Evolutionary conservation across 1,140 invertebrate species (phyloP), one percentile per base, ranked within the genome.

Genomic region (Drosophila parvula): DNA sequence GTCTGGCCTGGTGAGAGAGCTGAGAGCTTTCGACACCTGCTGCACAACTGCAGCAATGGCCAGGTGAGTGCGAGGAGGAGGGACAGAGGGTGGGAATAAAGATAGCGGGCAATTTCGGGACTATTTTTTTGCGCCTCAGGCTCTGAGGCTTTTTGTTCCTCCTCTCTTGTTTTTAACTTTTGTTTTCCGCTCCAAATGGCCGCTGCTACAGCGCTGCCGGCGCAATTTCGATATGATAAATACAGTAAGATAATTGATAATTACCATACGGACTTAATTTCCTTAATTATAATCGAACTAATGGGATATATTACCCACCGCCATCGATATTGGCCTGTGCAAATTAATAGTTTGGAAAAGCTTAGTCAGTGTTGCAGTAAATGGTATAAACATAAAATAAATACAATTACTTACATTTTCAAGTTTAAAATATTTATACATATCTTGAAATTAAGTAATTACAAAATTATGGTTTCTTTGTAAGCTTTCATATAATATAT

Each of bases 11-110:
- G 9, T 11, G 16, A 69, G 51, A 53, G 55, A 64, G 58, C 47
- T 14, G 16, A 41, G 44, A 81, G 74, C 82, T 86, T 73, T 86
- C 27, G 62, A 55, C 83, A 88, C 83, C 83, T 88, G 83, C 77
- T 78, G 64, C 64, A 83, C 34, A 64, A 51, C 47, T 76, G 70
- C 70, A 79, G 5, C 12, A 11, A 32, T 62, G 58, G 44, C 62
- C 22, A 40, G 34, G 34, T 41, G 16, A 34, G 38, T 40, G 18
- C 11, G 38, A 18, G 45, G 11, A 6, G 27, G 45, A 18, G 45
- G n/a, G 5, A 9, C 14, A 18, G 5, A 22, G 27, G 45, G 34
- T 16, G 43, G 47, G 47, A 38, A 45, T 22, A 34, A 40, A 58
- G 53, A 75, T 47, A 77, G 41, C 38, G 47, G 34, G 16, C 43